Conservation (phyloP, 2,888 invertebrate species). For the Uropetala carovei region DNA sequence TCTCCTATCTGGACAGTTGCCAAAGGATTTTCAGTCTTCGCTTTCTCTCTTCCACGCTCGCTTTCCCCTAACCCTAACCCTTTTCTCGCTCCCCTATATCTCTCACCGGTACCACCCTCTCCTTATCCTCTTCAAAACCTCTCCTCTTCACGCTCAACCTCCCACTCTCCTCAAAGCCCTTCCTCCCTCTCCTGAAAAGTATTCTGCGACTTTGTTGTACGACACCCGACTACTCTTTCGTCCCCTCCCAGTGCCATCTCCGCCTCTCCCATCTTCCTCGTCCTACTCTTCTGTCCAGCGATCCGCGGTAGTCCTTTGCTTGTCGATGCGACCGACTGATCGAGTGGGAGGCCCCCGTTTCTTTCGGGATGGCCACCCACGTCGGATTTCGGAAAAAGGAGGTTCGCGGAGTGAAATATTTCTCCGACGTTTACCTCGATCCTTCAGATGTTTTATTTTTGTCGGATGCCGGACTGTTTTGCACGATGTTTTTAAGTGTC, state of each 20-base stretch:
- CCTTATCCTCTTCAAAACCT: constrained; percentile 19
- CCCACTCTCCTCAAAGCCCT: background rate
- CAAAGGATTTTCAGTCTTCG: constrained; percentile 1
- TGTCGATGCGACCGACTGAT: background rate
- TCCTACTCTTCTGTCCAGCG: background rate
- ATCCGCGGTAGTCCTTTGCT: background rate
- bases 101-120: background rate
- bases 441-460: background rate
- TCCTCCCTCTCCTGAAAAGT: background rate
- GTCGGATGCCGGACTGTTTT: background rate
- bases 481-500: too few relatives aligned
- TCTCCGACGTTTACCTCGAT: background rate
- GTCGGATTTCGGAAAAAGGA: background rate
- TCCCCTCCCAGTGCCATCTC: background rate
- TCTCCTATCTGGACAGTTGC: background rate
- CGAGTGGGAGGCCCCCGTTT: too few relatives aligned
- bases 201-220: constrained; percentile 29
- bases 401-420: background rate
- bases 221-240: background rate
- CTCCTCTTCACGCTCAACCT: background rate
- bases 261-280: background rate
- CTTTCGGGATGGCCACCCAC: background rate
- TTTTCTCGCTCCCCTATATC: background rate
- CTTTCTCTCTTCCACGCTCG: too few relatives aligned
- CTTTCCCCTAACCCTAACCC: too few relatives aligned